Base-by-base conservation (phyloP, 2,797 vertebrate species). In the Syngnathus acus region DNA sequence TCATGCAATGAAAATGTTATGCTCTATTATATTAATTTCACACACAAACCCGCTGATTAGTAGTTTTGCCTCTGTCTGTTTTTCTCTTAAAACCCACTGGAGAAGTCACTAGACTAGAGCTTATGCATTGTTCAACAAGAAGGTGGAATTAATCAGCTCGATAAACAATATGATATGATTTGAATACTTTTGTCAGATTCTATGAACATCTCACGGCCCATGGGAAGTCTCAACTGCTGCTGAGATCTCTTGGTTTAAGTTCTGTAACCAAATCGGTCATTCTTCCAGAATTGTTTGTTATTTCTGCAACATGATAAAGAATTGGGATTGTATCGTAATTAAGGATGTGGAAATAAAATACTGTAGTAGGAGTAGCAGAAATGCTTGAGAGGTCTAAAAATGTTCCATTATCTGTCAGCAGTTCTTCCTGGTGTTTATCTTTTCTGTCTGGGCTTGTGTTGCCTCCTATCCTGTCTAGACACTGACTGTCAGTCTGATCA, bases 381-480 rank as follows among this genome's bases (percentile, higher is more conserved):
- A 14, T 6, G 26, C 2, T 57, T 37, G 16, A 14, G 37, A 57
- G 26, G 14, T 6, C n/a, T n/a, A 51, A 51, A 51, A 14, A 51
- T 32, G 23, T 17, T 57, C 54, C 54, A 57, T 57, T 57, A 57
- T 57, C 54, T 57, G 54, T 57, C 54, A 57, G 54, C 26, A 57
- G 54, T 57, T 57, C 53, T 55, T 57, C 26, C 54, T 57, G 26
- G 26, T 57, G 54, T 57, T 57, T 57, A 57, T 57, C 54, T 14
- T 57, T 57, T 57, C 26, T 37, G 54, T 14, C 23, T 57, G 23
- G 26, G 54, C 11, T 57, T 57, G 53, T 54, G 54, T 14, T 37
- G 14, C 55, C 55, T 58, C 55, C 32, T 58, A 58, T 58, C 55
- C 55, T 58, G 55, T 58, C 55, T 58, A 58, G 55, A 58, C 55